These are phyloP conservation scores for Pholis gunnellus DNA, from an alignment of 2,113 vertebrate species.

Conservation along the genomic window DNA sequence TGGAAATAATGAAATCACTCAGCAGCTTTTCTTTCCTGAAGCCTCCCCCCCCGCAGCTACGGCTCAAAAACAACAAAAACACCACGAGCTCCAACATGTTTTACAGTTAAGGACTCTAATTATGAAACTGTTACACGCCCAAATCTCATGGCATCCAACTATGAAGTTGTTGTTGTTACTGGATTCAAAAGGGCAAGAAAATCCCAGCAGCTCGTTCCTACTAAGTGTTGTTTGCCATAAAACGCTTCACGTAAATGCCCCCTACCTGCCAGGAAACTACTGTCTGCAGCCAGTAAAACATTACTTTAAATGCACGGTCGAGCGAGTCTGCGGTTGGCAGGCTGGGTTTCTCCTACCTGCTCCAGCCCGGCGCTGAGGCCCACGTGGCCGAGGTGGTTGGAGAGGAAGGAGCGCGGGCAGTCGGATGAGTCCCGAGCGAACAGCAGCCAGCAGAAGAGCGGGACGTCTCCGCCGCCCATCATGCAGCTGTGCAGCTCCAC, in stretches of 20 bases:
- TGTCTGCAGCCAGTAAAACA: background rate
- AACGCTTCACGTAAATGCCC: background rate
- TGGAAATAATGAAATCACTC: slow-evolving; percentile 38
- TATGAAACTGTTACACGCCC: background rate
- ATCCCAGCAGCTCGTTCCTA: background rate
- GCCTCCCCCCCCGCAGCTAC: background rate
- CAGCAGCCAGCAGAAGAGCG: slow-evolving; percentile 95
- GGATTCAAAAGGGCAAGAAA: background rate
- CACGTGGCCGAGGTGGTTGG: slow-evolving; percentile 94
- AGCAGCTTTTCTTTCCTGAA: background rate
- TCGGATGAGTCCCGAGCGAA: slow-evolving; percentile 95
- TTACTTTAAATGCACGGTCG: background rate
- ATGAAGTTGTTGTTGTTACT: background rate
- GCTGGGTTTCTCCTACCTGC: slow-evolving; percentile 84
- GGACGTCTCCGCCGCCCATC: slow-evolving; percentile 88
- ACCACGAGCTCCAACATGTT: slow-evolving; percentile 37
- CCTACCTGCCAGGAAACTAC: background rate
- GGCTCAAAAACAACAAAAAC: background rate
- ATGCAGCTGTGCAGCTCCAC: slow-evolving; percentile 88
- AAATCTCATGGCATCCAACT: background rate
- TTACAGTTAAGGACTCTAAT: background rate
- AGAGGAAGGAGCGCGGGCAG: slow-evolving; percentile 90
- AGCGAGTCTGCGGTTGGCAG: background rate
- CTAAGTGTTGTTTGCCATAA: background rate
- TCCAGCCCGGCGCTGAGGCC: slow-evolving; percentile 94